Base-by-base conservation (phyloP, 2,888 invertebrate species). In the Tiliacea citrago region DNA sequence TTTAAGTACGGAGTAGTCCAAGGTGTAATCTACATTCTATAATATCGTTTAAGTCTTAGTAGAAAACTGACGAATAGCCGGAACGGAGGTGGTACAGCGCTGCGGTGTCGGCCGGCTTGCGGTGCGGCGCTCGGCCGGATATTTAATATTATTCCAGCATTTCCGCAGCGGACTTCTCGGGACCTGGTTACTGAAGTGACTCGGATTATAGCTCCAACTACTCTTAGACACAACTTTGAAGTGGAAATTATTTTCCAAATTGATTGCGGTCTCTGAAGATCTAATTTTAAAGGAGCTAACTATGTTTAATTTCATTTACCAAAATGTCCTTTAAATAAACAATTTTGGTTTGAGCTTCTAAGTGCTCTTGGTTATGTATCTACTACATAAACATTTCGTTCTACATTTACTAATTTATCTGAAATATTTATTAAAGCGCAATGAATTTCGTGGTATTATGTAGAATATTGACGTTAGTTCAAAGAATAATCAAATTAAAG, bases 141-240 rank as follows among this genome's bases (percentile, higher is more conserved):
- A 89, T 88, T 87, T 86, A 86, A 89, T 87, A 89, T 86, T 89
- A 89, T 90, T 88, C 89, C 74, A 75, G 77, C 78, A 83, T 88
- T 82, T 89, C 89, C 86, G 84, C 79, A 79, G 80, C 86, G 85
- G 87, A 88, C 79, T 84, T 77, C 79, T 82, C 73, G 66, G 81
- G 86, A 51, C 61, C 68, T 77, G 53, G 49, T 42, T 57, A 42
- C 58, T 69, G 68, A 67, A 75, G 47, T 69, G 68, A 51, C 74
- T 71, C 63, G 42, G 61, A 69, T 76, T 78, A 77, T 60, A 63
- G 73, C 39, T 58, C 49, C n/a, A 70, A 68, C 58, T 70, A 60
- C 29, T 62, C 72, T 63, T 45, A 73, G 39, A 77, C 62, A 66
- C 75, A 77, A 85, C 71, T 83, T 74, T 68, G 51, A 74, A 86